Evolutionary conservation across 2,113 vertebrate species (phyloP).

Genomic region (Gallinago undulata): DNA sequence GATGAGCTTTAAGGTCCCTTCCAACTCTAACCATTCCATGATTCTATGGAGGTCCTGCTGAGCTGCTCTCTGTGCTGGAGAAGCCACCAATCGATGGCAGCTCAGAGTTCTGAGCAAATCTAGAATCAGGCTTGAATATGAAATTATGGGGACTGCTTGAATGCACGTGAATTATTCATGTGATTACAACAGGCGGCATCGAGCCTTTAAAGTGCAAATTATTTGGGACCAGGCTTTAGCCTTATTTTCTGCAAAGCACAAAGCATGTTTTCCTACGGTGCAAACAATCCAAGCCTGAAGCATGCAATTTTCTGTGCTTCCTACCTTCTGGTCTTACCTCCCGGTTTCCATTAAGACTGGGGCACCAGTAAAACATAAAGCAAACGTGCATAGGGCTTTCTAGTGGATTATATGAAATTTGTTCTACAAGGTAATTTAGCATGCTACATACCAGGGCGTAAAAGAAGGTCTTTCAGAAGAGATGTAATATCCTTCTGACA

Average conservation of each 20-base stretch:
- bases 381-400: accelerated
- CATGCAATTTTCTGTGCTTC: neutral
- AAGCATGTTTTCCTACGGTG: neutral
- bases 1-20: no score
- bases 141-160: neutral
- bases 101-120: neutral
- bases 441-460: neutral
- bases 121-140: neutral
- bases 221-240: neutral
- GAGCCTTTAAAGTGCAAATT: slow-evolving; percentile 5
- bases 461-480: neutral
- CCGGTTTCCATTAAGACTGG: neutral
- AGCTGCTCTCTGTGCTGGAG: neutral
- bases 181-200: neutral
- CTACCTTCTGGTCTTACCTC: neutral
- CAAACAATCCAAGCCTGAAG: neutral
- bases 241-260: neutral
- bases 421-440: neutral
- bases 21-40: no score
- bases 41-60: neutral
- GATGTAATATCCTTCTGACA: neutral
- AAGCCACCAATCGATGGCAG: neutral
- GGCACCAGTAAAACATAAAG: neutral
- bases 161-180: neutral
- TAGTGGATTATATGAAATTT: neutral